Percentiles rank a stretch among this genome's conserved stretches.
These are phyloP conservation scores for Sinocyclocheilus maitianheensis DNA, from an alignment of 2,113 vertebrate species.

Conservation along the genomic window DNA sequence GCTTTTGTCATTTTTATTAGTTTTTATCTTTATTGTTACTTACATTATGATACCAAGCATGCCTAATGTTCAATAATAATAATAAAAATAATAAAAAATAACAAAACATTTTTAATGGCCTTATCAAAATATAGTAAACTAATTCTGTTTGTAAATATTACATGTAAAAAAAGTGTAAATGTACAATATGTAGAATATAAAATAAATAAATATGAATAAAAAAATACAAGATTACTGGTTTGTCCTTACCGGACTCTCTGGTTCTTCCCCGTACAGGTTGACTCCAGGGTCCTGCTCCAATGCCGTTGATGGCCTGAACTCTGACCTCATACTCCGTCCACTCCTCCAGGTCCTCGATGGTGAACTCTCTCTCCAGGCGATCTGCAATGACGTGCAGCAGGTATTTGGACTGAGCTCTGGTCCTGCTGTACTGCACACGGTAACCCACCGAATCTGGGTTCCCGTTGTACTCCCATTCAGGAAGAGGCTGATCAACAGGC, in stretches of 20 bases:
- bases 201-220: neutral
- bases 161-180: too few relatives aligned
- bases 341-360: constrained; percentile 97
- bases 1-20: too few relatives aligned
- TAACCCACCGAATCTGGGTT: constrained; percentile 94
- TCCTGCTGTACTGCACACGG: constrained; percentile 82
- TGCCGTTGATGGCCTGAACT: constrained; percentile 92
- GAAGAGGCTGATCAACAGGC: constrained; percentile 80
- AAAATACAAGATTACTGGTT: neutral
- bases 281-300: constrained; percentile 92
- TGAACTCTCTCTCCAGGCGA: constrained; percentile 89
- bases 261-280: constrained; percentile 82
- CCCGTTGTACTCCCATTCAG: constrained; percentile 94
- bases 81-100: neutral
- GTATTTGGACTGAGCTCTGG: constrained; percentile 75
- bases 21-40: neutral
- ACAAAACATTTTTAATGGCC: too few relatives aligned
- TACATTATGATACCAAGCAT: neutral
- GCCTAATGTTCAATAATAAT: neutral
- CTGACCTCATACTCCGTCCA: constrained; percentile 94
- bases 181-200: too few relatives aligned
- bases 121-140: too few relatives aligned
- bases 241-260: constrained; percentile 86
- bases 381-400: constrained; percentile 81
- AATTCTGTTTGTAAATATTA: too few relatives aligned